Base-by-base conservation (phyloP, 1,140 invertebrate species). In the Drosophila kikkawai region DNA sequence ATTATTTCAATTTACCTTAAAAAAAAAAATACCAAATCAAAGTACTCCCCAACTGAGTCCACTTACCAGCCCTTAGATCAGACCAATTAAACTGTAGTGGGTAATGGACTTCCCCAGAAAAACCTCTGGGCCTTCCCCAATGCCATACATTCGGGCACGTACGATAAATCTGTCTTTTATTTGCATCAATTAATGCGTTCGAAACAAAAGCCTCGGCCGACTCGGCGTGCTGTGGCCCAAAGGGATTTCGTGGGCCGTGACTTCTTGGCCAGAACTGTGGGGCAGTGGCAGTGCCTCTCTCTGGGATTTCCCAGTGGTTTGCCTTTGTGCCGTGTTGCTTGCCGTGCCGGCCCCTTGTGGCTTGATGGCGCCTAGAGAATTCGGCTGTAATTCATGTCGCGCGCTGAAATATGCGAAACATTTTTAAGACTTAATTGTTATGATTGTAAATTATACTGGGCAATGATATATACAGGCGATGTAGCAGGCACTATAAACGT, bases 391-490 rank as follows among this genome's bases (percentile, higher is more conserved):
- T 83, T 83, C 63, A 83, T 68, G 63, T 48, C 15, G 47, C 13
- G 55, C 57, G 15, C 47, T 59, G 51, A 67, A 75, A 75, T 71
- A 76, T 80, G 65, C 41, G 39, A 34, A 50, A 29, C 61, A 80
- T 65, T 83, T 76, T 64, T n/a, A 71, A 83, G 66, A 70, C 80
- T 83, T 73, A 83, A 80, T 76, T 83, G 58, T 64, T 84, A 61
- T 68, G 68, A 53, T 75, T 65, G 78, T 80, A 71, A 83, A 76
- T 60, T 73, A 80, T 63, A 58, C 67, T 80, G 65, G 55, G 42
- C 34, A 2, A 32, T 67, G 51, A 81, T 77, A 42, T 76, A 80
- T 71, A 75, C 26, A 44, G 15, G 13, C 32, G 22, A 66, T 39
- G 44, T 17, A 12, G 61, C 7, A 5, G 17, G 7, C 34, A 53